Evolutionary conservation across 2,113 vertebrate genomes (phyloP), one percentile per base, ranked within the genome.

Genomic region (Thalassoma bifasciatum): DNA sequence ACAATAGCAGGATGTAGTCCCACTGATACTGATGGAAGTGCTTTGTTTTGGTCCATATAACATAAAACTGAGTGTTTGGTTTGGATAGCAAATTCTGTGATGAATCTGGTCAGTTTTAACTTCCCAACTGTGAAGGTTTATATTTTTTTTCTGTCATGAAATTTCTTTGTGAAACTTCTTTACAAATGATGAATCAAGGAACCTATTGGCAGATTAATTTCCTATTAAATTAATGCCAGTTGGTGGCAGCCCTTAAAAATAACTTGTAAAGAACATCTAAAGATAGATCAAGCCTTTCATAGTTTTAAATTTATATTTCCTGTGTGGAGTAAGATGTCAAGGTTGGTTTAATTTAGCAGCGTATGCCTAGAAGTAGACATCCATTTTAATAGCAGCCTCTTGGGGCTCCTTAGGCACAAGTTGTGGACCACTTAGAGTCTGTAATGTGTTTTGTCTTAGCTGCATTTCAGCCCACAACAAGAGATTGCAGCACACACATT

Each of bases 1-100:
- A 78, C 59, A 83, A 85, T 52, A 42, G 44, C 38, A 68, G 69
- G 75, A 81, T 65, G 23, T 68, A 10, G 17, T 37, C 47, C 19
- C 3, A 38, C 14, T 69, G 58, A 75, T 10, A 56, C 17, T 6
- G 62, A 66, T 2, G 13, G 46, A 60, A 14, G 12, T 57, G 0
- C 16, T 63, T 60, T 47, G 38, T 51, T 34, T n/a, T n/a, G n/a
- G n/a, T n/a, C n/a, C n/a, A n/a, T n/a, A n/a, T n/a, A n/a, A n/a
- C n/a, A n/a, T n/a, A n/a, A n/a, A n/a, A n/a, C n/a, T n/a, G n/a
- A n/a, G n/a, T n/a, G n/a, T n/a, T n/a, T n/a, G n/a, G n/a, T n/a
- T n/a, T n/a, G n/a, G n/a, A n/a, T n/a, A n/a, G n/a, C n/a, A n/a
- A n/a, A n/a, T n/a, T 19, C 64, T 34, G 58, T 57, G 22, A 12